Percentiles rank a stretch among this genome's conserved stretches.
Evolutionary conservation across 2,113 vertebrate genomes (phyloP).

Genomic region (Tricholaema leucomelas): DNA sequence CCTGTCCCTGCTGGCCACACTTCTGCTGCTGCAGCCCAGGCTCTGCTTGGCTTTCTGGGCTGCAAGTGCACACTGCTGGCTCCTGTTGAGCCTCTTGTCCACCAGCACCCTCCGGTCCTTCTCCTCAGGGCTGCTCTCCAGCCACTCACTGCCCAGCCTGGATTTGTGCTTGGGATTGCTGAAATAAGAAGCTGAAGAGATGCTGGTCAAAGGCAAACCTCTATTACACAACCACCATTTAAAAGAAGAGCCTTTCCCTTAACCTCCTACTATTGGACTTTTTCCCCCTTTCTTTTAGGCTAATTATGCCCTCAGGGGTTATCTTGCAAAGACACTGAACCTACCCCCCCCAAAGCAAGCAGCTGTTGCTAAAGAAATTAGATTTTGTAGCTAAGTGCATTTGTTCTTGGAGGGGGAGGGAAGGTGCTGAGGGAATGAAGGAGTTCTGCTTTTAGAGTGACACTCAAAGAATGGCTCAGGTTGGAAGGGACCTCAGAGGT

Average conservation of each 20-base stretch:
- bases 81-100: too few species aligned
- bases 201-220: background rate
- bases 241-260: background rate
- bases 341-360: background rate
- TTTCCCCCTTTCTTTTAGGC: background rate
- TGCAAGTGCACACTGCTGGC: too few species aligned
- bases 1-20: too few species aligned
- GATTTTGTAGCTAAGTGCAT: background rate
- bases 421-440: background rate
- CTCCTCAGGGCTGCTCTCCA: too few species aligned
- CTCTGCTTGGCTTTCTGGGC: too few species aligned
- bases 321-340: background rate
- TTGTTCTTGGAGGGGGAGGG: background rate
- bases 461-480: background rate
- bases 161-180: too few species aligned
- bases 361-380: background rate
- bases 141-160: too few species aligned
- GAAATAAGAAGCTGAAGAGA: background rate
- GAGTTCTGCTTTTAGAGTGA: background rate
- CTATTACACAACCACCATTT: background rate
- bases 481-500: too few species aligned
- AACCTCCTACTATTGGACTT: background rate
- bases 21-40: too few species aligned
- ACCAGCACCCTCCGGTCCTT: too few species aligned
- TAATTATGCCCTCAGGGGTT: conserved; percentile 34